These are phyloP conservation scores for Dermatophagoides farinae DNA, from an alignment of 1,140 invertebrate genomes.

Conservation along the genomic window DNA sequence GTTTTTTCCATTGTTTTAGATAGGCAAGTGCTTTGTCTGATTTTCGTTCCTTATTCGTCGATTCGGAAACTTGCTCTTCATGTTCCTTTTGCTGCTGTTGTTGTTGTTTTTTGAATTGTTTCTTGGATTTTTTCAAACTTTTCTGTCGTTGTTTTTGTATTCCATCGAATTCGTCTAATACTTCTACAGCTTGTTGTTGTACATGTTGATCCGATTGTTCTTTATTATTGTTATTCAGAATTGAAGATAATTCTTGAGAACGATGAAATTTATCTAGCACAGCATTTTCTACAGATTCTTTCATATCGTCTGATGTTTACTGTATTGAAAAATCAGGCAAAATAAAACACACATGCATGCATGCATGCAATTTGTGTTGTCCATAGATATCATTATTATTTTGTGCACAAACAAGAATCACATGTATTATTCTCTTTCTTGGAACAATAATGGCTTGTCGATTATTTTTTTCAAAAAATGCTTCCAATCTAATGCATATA, in stretches of 20 bases:
- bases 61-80: neutral
- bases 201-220: neutral
- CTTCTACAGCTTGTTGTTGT: neutral
- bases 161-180: neutral
- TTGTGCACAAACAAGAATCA: too few relatives aligned
- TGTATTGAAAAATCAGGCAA: too few relatives aligned
- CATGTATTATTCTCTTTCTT: too few relatives aligned
- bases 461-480: too few relatives aligned
- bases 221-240: neutral
- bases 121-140: neutral
- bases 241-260: neutral
- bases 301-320: too few relatives aligned
- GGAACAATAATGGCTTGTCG: too few relatives aligned
- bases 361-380: too few relatives aligned
- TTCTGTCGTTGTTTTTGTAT: neutral
- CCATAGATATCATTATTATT: too few relatives aligned
- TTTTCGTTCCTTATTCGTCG: neutral
- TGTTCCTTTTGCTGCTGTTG: neutral
- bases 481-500: too few relatives aligned
- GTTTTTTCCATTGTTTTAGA: slow-evolving; percentile 6
- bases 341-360: too few relatives aligned
- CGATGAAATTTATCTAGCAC: neutral
- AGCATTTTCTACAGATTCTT: neutral
- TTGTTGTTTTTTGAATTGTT: slow-evolving; percentile 1
- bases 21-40: neutral